Conservation (phyloP, 2,113 vertebrate genomes). For the Thymallus thymallus region DNA sequence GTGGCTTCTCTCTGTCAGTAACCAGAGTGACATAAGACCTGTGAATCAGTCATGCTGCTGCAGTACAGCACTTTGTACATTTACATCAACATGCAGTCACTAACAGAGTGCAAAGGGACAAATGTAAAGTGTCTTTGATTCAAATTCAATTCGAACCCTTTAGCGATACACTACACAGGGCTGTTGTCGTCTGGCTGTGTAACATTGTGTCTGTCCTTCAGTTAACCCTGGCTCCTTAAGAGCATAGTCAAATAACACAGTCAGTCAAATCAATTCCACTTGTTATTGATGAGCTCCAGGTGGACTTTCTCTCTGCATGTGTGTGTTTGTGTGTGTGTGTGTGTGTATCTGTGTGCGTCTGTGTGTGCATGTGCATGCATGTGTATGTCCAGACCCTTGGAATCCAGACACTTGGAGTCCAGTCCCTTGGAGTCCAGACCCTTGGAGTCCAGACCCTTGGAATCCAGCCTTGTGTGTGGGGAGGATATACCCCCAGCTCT, state of each 20-base stretch:
- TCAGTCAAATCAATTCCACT: constrained; percentile 14
- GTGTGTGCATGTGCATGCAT: not conserved
- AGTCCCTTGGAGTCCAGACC: no score
- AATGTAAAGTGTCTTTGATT: not conserved
- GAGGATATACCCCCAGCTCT: constrained; percentile 13
- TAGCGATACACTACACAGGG: not conserved
- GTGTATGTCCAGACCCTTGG: not conserved
- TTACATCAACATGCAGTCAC: not conserved
- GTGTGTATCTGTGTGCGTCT: not conserved
- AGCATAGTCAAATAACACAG: constrained; percentile 15
- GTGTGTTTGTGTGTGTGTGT: not conserved
- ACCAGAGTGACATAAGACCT: not conserved
- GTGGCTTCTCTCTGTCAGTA: not conserved
- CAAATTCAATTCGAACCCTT: not conserved
- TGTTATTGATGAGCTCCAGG: constrained; percentile 33
- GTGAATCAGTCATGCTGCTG: not conserved
- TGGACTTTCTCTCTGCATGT: not conserved
- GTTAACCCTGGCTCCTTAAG: constrained; percentile 8
- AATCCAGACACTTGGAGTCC: no score
- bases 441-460: not conserved
- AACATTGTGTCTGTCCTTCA: constrained; percentile 10
- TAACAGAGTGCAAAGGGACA: not conserved
- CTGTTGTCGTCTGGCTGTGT: not conserved
- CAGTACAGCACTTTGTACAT: not conserved
- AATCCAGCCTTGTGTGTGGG: constrained; percentile 6